A percentile compares a stretch with the other conserved stretches of the same genome.
phyloP scores from a whole-genome alignment of 2,797 vertebrate species.

The Diceros bicornis region DNA sequence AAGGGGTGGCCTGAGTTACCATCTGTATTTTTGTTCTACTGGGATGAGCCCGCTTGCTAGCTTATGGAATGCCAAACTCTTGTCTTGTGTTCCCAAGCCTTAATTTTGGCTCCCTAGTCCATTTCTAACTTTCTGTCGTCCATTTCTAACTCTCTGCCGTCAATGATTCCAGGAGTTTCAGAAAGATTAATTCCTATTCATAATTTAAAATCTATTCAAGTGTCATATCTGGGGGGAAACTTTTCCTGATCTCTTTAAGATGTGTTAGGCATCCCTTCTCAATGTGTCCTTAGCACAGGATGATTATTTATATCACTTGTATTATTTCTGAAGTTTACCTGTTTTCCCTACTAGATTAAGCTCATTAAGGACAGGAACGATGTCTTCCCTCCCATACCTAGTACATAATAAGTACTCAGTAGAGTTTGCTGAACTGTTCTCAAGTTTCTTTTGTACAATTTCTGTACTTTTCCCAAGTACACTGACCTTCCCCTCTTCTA shows the following conservation, averaged over 20 bases:
- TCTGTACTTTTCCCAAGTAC: neutral
- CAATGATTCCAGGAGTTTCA: neutral
- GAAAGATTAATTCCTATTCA: conserved; percentile 25
- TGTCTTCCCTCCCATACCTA: neutral
- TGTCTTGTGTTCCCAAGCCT: neutral
- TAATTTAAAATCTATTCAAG: conserved; percentile 4
- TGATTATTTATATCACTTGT: neutral
- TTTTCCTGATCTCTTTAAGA: neutral
- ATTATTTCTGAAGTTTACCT: neutral
- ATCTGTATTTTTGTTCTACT: neutral
- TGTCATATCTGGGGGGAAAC: neutral
- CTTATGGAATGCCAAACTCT: neutral
- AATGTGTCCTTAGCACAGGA: neutral
- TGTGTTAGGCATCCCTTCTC: neutral
- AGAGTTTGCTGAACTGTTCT: neutral
- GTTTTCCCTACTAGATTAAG: neutral
- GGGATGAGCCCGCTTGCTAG: neutral
- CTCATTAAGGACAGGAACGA: neutral
- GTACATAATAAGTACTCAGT: neutral
- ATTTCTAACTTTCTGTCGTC: neutral
- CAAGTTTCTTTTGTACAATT: neutral
- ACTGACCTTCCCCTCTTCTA: neutral
- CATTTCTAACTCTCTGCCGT: neutral
- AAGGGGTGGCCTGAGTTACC: neutral
- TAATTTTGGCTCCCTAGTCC: neutral